Evolutionary conservation across 2,113 vertebrate genomes (phyloP), one percentile per base, ranked within the genome.

Genomic region (Gobius niger): DNA sequence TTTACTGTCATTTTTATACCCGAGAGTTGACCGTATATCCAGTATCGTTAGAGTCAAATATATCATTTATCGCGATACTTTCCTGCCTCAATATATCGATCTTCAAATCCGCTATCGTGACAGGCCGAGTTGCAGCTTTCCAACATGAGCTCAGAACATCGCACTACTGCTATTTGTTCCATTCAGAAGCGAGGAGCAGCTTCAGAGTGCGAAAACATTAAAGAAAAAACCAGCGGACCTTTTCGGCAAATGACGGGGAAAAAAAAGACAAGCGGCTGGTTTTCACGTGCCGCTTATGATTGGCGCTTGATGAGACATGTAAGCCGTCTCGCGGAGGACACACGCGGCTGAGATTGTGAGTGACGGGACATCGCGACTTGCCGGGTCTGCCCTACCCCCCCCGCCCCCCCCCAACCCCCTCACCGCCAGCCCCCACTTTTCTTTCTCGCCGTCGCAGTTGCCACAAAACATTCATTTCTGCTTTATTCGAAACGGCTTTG

Each of bases 401-500:
- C 5, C 47, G 6, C 3, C 47, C 47, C 3, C 11, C 18, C 7
- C 52, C 24, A 1, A 34, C 24, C 73, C 81, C 79, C 72, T 9
- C 47, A 12, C 47, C 9, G 10, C 11, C 18, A 12, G 16, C 24
- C 24, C 1, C 24, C 24, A 3, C 24, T 3, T 34, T 34, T 34
- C 52, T 62, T 57, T 60, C n/a, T 60, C n/a, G 57, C 14, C 12
- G 1, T 52, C 10, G 9, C 87, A 90, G 90, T 91, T 91, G 90
- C 87, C 88, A 85, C 88, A 88, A 91, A 91, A 91, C 81, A 88
- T 75, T 88, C 79, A 90, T 88, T 89, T 90, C 78, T 80, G 77
- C 84, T 90, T 91, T 92, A 88, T 88, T 91, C 73, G 85, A 92
- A 92, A 92, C 75, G 85, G 80, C 16, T 52, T 66, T 61, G 72